A percentile compares a stretch with the other conserved stretches of the same genome.
Conservation (phyloP, 1,140 invertebrate species). For the Drosophila pachea region DNA sequence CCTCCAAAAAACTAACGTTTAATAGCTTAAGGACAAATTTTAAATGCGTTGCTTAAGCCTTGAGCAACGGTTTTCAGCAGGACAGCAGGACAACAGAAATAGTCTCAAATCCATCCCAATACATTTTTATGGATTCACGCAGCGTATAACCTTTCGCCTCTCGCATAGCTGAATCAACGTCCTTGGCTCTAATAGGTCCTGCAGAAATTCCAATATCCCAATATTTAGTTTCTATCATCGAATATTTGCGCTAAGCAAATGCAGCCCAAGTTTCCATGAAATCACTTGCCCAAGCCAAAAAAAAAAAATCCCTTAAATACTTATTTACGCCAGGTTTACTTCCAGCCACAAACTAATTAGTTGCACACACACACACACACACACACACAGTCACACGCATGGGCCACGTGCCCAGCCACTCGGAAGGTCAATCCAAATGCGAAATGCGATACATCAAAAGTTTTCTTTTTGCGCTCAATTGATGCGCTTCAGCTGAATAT, state of each 20-base stretch:
- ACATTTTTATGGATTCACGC: no score
- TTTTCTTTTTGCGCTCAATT: constrained; percentile 22
- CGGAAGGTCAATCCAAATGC: constrained; percentile 21
- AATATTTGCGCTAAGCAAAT: no score
- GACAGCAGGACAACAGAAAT: no score
- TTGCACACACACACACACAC: neutral
- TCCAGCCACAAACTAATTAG: neutral
- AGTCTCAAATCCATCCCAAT: no score
- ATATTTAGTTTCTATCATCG: no score
- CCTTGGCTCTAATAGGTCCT: no score
- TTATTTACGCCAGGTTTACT: neutral
- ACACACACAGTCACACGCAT: constrained; percentile 11
- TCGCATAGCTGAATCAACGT: no score
- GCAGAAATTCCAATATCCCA: no score
- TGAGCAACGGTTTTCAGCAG: no score
- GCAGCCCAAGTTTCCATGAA: no score
- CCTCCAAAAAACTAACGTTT: neutral
- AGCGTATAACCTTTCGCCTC: no score
- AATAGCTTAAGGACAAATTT: neutral
- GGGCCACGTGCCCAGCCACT: constrained; percentile 19
- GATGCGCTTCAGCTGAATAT: constrained; percentile 33
- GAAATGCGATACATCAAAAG: constrained; percentile 6
- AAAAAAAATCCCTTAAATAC: neutral
- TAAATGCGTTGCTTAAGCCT: no score
- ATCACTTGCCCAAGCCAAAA: neutral